Base-by-base conservation (phyloP, 2,888 invertebrate genomes). In the Cerastis leucographa region DNA sequence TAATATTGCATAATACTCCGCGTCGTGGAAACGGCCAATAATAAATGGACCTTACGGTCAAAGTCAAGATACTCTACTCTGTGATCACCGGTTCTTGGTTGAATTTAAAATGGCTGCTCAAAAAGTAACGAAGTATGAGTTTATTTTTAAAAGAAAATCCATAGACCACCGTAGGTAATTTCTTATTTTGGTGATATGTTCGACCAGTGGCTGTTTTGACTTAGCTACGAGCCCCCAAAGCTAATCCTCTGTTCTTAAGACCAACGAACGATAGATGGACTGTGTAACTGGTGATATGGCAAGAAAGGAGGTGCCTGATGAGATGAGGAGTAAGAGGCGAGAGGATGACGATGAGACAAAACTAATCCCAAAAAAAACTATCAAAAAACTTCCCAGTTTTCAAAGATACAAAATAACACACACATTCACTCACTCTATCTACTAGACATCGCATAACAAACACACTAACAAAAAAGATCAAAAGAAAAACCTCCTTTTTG, bases 1-100 rank as follows among this genome's bases (percentile, higher is more conserved):
- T 78, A 83, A 74, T 83, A 73, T 74, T 73, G 61, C 83, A 74
- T 68, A 82, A 70, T 62, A 78, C 66, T 44, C 40, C n/a, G 22
- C 44, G 61, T 70, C 66, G n/a, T 35, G 78, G 54, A 46, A 71
- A n/a, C 19, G 44, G n/a, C 56, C 46, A 65, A 40, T 78, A 61
- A 72, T 66, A 71, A 80, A 81, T 71, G 42, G 35, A 71, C 11
- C 22, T 12, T 54, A 76, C 76, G 51, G 61, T 71, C 35, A 29
- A 22, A 54, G 46, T n/a, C 8, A 35, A 12, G 17, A 66, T 72
- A 66, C 35, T 7, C n/a, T n/a, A 25, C 22, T 66, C 29, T 64
- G 22, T 2, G 40, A 56, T 29, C 25, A 51, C 35, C 1, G 35
- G 29, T 61, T 70, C 40, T 25, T 71, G 51, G 51, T n/a, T 40